Percentiles rank a stretch among this genome's conserved stretches.
phyloP scores from a whole-genome alignment of 2,888 invertebrate species.

The Epirrita christyi region DNA sequence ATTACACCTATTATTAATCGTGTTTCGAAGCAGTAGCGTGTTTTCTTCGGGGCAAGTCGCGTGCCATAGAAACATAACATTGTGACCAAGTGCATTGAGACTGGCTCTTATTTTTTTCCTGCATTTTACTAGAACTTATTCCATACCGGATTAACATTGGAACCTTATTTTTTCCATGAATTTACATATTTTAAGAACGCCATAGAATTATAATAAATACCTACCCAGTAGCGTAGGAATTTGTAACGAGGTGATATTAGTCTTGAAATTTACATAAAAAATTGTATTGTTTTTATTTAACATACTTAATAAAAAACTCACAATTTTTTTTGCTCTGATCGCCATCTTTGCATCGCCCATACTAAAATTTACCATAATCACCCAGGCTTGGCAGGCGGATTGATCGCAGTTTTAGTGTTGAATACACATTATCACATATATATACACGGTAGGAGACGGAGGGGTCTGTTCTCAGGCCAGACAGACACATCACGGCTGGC shows the following conservation, averaged over 20 bases:
- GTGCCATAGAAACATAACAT: slow-evolving; percentile 35
- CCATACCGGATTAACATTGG: slow-evolving; percentile 25
- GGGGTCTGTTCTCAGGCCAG: too few species aligned
- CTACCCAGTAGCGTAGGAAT: neutral
- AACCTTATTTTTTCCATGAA: slow-evolving; percentile 20
- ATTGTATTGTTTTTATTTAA: too few species aligned
- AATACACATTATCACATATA: too few species aligned
- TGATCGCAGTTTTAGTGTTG: too few species aligned
- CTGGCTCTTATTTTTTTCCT: slow-evolving; percentile 27
- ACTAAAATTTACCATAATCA: too few species aligned
- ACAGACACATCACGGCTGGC: too few species aligned
- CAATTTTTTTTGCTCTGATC: neutral
- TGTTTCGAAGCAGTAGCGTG: slow-evolving; percentile 30
- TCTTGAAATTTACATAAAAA: neutral
- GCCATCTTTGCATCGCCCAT: too few species aligned
- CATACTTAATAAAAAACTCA: neutral
- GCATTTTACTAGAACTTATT: slow-evolving; percentile 28
- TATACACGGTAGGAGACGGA: too few species aligned
- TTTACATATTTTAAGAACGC: slow-evolving; percentile 14
- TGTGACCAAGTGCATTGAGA: slow-evolving; percentile 34
- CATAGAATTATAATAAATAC: slow-evolving; percentile 7
- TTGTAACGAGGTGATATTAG: neutral
- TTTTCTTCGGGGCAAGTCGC: slow-evolving; percentile 22
- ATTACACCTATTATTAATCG: slow-evolving; percentile 29
- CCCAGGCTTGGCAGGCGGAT: too few species aligned